Conservation (phyloP, 2,888 invertebrate genomes). For the Idaea straminata region DNA sequence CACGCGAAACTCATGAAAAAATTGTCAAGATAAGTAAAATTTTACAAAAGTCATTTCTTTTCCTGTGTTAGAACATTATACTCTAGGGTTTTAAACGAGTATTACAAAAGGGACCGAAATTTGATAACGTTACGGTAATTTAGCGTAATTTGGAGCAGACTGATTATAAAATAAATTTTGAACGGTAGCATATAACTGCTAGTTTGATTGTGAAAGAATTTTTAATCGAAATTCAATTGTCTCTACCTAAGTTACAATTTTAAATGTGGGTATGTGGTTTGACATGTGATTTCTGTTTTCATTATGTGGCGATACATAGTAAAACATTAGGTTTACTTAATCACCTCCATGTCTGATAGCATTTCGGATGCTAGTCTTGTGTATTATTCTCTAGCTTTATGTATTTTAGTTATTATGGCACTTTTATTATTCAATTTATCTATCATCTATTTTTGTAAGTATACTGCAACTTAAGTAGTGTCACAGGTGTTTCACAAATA, state of each 20-base stretch:
- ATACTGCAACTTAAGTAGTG: constrained; percentile 31
- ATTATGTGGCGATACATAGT: background rate
- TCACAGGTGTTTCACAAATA: constrained; percentile 60
- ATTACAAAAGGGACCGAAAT: constrained; percentile 70
- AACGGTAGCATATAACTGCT: constrained; percentile 33
- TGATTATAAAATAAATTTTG: constrained; percentile 57
- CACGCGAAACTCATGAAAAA: background rate
- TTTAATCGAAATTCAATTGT: constrained; percentile 6
- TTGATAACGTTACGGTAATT: constrained; percentile 49
- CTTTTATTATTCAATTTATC: constrained; percentile 17
- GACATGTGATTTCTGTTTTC: background rate
- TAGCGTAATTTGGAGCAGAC: constrained; percentile 62
- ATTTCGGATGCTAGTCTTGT: constrained; percentile 69
- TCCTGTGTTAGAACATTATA: constrained; percentile 21
- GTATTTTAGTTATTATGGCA: constrained; percentile 17
- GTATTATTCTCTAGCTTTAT: constrained; percentile 34
- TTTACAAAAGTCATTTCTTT: background rate
- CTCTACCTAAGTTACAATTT: background rate
- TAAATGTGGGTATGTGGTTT: background rate
- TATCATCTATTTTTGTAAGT: constrained; percentile 29
- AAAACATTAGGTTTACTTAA: constrained; percentile 3
- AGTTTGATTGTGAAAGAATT: constrained; percentile 11
- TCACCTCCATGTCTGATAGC: constrained; percentile 37
- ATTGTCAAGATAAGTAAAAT: background rate
- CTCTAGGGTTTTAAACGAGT: constrained; percentile 43